Evolutionary conservation across 2,797 vertebrate species (phyloP).

Genomic region (Chelon auratus): DNA sequence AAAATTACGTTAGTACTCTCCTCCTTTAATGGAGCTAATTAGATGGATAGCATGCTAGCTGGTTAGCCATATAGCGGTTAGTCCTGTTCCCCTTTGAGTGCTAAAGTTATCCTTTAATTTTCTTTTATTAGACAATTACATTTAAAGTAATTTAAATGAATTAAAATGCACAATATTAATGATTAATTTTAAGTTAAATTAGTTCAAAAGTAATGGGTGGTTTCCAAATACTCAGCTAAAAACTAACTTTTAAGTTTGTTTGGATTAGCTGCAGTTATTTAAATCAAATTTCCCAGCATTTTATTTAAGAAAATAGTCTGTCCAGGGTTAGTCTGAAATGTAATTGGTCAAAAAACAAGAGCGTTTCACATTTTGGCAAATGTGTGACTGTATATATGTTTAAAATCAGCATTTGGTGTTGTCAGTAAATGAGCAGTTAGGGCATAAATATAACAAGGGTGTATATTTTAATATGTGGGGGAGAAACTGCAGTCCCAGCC

Average conservation of each 20-base stretch:
- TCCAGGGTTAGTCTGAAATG: no score
- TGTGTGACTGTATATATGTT: no score
- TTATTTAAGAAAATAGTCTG: no score
- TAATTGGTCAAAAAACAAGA: no score
- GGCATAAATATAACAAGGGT: background rate
- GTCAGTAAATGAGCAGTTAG: background rate
- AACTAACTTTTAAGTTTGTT: background rate
- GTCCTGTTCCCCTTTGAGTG: background rate
- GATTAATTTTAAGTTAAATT: background rate
- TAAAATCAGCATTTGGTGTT: background rate
- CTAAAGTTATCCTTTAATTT: no score
- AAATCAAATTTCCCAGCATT: background rate
- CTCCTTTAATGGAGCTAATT: background rate
- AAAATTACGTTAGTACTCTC: no score
- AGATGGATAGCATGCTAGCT: slow-evolving; percentile 31
- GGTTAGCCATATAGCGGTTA: background rate
- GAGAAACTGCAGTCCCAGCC: background rate
- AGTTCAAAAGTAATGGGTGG: no score
- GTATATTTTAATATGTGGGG: background rate
- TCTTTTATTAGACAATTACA: no score
- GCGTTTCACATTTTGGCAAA: no score
- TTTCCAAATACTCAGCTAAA: no score
- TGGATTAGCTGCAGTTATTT: background rate
- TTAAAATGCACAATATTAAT: no score
- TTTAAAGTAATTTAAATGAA: no score